Evolutionary conservation across 2,888 invertebrate genomes (phyloP), one percentile per base, ranked within the genome.

Genomic region (Ormyrus nitidulus): DNA sequence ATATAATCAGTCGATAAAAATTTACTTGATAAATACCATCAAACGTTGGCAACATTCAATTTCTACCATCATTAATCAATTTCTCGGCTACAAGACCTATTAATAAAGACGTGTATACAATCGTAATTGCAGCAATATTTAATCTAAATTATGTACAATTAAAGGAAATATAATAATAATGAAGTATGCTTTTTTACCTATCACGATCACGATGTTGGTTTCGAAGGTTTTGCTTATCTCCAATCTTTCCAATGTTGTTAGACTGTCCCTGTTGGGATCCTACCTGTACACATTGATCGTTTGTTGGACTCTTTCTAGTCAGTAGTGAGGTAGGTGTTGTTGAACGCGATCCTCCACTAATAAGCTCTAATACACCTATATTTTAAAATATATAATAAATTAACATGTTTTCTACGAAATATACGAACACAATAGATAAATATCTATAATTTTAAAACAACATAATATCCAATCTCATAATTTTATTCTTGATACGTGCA

Each of bases 211-310:
- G 88, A 72, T 89, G 88, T 81, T 89, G 89, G 53, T 85, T 86
- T 83, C 89, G 83, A 34, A 87, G 84, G 61, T 85, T 89, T 6
- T 85, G 79, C 61, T 87, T 87, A 9, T 90, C 89, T 10, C 84
- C 86, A 59, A 89, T 85, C 80, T 90, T 90, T n/a, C 87, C 87
- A 69, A 88, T 84, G 70, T 83, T 85, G 76, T 85, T 86, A 53
- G 86, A 82, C 66, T 88, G 88, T 9, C 90, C 89, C 10, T 88
- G 89, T 54, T 91, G 91, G 44, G 91, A 91, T 44, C 91, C 91
- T 56, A 92, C 95, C 92, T 97, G 97, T 65, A 95, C 94, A 83
- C 95, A 95, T 91, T 97, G 96, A 90, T 98, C 97, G 84, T 94
- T 94, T 2, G 96, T 96, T 72, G 97, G 96, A 85, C 97, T 97